Evolutionary conservation across 2,888 invertebrate species (phyloP).

Genomic region (Andricus curvator): DNA sequence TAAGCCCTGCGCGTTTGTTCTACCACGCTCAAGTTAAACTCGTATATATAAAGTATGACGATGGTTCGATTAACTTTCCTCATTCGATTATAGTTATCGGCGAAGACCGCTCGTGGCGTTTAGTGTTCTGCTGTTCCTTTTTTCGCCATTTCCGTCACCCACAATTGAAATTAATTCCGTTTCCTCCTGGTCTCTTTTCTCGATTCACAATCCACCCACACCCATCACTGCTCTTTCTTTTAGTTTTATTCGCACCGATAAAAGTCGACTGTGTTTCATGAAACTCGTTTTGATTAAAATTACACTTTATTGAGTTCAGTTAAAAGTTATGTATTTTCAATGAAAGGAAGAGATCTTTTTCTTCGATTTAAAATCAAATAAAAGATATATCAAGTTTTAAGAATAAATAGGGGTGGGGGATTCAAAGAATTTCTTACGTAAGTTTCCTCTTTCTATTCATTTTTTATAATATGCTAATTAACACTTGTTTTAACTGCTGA

Average conservation of each 20-base stretch:
- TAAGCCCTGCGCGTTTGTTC: constrained; percentile 11
- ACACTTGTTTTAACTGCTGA: no score
- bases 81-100: constrained; percentile 50
- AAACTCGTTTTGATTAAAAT: constrained; percentile 35
- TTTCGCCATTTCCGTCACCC: constrained; percentile 40
- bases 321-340: not conserved
- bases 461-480: no score
- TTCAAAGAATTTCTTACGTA: no score
- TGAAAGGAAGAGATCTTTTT: not conserved
- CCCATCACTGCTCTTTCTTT: constrained; percentile 21
- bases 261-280: constrained; percentile 31
- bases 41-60: constrained; percentile 32
- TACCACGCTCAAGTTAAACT: constrained; percentile 22
- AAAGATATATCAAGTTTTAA: not conserved
- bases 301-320: constrained; percentile 1
- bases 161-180: constrained; percentile 41
- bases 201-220: constrained; percentile 25
- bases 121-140: constrained; percentile 32
- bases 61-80: constrained; percentile 50
- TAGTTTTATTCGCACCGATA: constrained; percentile 19
- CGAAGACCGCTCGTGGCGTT: constrained; percentile 35
- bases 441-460: no score
- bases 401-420: no score
- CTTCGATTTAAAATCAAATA: not conserved
- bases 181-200: constrained; percentile 34